Conservation (phyloP, 2,888 invertebrate species). For the Helicoverpa assulta region DNA sequence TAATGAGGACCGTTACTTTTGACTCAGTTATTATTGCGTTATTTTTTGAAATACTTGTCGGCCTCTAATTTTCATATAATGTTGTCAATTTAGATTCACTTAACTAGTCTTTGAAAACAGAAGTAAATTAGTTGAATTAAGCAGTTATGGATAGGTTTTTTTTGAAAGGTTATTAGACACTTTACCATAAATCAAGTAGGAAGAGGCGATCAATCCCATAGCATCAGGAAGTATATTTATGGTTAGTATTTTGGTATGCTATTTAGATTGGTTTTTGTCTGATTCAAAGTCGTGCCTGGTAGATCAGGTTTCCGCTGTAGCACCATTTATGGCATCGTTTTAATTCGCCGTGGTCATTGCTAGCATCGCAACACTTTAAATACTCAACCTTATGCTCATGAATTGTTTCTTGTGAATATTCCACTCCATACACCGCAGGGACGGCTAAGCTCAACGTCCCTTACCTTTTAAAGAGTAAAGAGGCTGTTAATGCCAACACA, state of each 20-base stretch:
- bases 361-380: slow-evolving; percentile 59
- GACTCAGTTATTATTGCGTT: slow-evolving; percentile 86
- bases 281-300: slow-evolving; percentile 78
- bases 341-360: slow-evolving; percentile 82
- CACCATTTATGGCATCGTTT: slow-evolving; percentile 85
- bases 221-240: slow-evolving; percentile 87
- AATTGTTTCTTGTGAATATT: slow-evolving; percentile 57
- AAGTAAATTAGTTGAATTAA: background rate
- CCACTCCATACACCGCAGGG: slow-evolving; percentile 52
- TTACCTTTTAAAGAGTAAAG: slow-evolving; percentile 24
- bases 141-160: slow-evolving; percentile 29
- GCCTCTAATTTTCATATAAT: slow-evolving; percentile 41
- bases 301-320: slow-evolving; percentile 84
- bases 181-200: slow-evolving; percentile 58
- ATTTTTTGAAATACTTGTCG: slow-evolving; percentile 79
- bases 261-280: slow-evolving; percentile 80
- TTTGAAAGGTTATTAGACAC: slow-evolving; percentile 35
- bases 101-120: too few species aligned
- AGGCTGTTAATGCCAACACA: slow-evolving; percentile 27
- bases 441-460: slow-evolving; percentile 53
- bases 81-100: background rate
- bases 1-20: slow-evolving; percentile 87
- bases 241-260: slow-evolving; percentile 86
- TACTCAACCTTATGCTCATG: slow-evolving; percentile 62
- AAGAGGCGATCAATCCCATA: slow-evolving; percentile 70